Percentiles rank a stretch among this genome's conserved stretches.
phyloP scores from a whole-genome alignment of 2,888 invertebrate species.

The Caradrina kadenii region DNA sequence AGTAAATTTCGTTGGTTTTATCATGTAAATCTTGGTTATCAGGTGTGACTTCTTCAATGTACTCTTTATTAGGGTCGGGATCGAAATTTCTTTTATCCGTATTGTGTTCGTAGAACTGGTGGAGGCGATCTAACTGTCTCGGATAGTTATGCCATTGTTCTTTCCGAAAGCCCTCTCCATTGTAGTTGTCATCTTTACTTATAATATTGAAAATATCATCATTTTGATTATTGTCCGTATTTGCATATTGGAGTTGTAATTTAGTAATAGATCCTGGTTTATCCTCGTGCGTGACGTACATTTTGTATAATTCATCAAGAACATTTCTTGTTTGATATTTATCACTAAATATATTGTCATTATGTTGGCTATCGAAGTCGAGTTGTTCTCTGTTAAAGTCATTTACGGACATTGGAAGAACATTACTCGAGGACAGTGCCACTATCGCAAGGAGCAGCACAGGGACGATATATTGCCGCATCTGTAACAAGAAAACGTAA shows the following conservation, averaged over 20 bases:
- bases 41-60: constrained; percentile 61
- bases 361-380: constrained; percentile 73
- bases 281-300: constrained; percentile 59
- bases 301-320: constrained; percentile 77
- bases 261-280: constrained; percentile 56
- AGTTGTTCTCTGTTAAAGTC: constrained; percentile 72
- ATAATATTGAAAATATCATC: constrained; percentile 69
- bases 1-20: constrained; percentile 72
- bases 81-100: constrained; percentile 71
- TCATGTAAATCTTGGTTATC: constrained; percentile 60
- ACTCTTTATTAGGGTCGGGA: constrained; percentile 68
- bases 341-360: constrained; percentile 83
- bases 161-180: constrained; percentile 81
- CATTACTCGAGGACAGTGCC: constrained; percentile 83
- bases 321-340: constrained; percentile 74
- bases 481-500: constrained; percentile 79
- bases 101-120: constrained; percentile 70
- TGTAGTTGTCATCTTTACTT: constrained; percentile 73
- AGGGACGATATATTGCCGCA: constrained; percentile 79
- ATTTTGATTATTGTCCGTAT: constrained; percentile 69
- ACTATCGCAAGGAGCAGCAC: constrained; percentile 80
- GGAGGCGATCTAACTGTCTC: constrained; percentile 83
- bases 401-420: constrained; percentile 78
- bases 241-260: constrained; percentile 61
- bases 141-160: constrained; percentile 87